Conservation (phyloP, 2,113 vertebrate genomes). For the Gallinago undulata region DNA sequence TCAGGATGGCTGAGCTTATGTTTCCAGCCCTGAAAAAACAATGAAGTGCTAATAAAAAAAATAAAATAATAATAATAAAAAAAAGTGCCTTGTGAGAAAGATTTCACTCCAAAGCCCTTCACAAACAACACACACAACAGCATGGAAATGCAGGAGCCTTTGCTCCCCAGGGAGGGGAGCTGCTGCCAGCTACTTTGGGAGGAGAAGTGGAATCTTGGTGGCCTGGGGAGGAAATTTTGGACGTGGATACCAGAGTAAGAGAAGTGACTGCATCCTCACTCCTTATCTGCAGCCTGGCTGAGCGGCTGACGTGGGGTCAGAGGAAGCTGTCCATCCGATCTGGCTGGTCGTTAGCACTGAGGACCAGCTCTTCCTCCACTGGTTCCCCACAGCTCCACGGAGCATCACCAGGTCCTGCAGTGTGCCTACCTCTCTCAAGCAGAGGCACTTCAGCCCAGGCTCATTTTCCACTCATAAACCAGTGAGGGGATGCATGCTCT, state of each 20-base stretch:
- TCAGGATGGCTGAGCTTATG: slow-evolving; percentile 36
- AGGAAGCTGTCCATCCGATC: fast-evolving
- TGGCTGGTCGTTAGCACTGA: fast-evolving
- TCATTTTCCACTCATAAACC: neutral
- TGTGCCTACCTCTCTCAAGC: fast-evolving
- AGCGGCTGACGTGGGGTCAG: fast-evolving
- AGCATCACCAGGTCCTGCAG: neutral
- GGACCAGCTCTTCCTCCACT: neutral
- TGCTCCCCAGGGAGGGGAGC: neutral
- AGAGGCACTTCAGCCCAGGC: neutral
- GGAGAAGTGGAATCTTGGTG: slow-evolving; percentile 10
- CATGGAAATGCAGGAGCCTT: slow-evolving; percentile 17
- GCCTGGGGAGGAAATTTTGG: slow-evolving; percentile 20
- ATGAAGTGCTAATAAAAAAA: slow-evolving; percentile 55
- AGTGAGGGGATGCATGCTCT: neutral
- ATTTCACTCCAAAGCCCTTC: slow-evolving; percentile 19
- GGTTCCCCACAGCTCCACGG: neutral
- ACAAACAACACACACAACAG: neutral
- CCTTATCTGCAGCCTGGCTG: neutral
- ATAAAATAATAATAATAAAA: neutral
- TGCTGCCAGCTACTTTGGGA: slow-evolving; percentile 50
- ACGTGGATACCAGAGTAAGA: neutral
- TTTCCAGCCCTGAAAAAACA: slow-evolving; percentile 67
- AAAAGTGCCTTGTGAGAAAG: slow-evolving; percentile 5
- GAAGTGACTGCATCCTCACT: neutral